phyloP scores from a whole-genome alignment of 2,888 invertebrate genomes.

The Folsomia candida region DNA sequence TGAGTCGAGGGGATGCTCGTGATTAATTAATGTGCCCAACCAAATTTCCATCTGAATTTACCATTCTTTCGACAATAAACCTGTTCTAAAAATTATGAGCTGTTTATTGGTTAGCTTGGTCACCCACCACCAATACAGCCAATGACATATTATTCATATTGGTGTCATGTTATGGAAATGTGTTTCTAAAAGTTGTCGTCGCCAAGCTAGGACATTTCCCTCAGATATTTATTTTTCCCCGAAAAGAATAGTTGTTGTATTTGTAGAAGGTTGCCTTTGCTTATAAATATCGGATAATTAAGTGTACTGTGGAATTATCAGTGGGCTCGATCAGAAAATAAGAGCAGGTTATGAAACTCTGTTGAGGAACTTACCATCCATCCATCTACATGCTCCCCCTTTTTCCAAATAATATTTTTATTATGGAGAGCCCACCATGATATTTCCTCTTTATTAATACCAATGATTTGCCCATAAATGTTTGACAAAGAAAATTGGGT shows the following conservation, averaged over 20 bases:
- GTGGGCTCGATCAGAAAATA: neutral
- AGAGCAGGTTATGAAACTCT: neutral
- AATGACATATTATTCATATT: neutral
- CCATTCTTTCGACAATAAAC: neutral
- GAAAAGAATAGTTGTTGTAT: neutral
- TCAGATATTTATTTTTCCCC: neutral
- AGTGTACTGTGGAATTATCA: neutral
- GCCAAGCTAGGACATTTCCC: neutral
- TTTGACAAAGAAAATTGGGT: neutral
- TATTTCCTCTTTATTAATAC: neutral
- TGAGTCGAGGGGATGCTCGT: neutral
- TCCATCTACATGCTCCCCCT: neutral
- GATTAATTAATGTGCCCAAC: neutral
- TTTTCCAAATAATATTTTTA: neutral
- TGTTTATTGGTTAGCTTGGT: neutral
- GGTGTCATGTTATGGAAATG: neutral
- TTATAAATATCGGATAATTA: neutral
- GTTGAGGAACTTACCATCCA: neutral
- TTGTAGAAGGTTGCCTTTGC: neutral
- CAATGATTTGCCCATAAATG: no score
- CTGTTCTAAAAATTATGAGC: neutral
- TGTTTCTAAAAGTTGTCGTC: neutral
- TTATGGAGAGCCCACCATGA: neutral
- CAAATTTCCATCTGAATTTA: neutral
- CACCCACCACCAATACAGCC: neutral